Evolutionary conservation across 2,113 vertebrate genomes (phyloP).

Genomic region (Centropus bengalensis): DNA sequence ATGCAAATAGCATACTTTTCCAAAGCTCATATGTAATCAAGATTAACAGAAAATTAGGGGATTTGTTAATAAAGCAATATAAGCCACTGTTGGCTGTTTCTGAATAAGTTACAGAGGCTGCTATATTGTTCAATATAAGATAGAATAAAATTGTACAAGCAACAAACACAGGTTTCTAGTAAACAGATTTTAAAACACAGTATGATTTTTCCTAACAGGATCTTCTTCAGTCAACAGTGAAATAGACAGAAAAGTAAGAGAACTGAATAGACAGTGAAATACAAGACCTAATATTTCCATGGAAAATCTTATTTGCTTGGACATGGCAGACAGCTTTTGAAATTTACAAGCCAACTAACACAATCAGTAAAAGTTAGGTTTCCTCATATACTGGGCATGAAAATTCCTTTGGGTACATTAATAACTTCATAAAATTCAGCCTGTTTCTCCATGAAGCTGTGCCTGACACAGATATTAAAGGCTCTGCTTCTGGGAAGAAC

Average conservation of each 20-base stretch:
- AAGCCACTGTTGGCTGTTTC: neutral
- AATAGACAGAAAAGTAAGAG: neutral
- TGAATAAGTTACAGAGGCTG: neutral
- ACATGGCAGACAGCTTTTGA: neutral
- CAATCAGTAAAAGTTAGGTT: neutral
- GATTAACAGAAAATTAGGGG: neutral
- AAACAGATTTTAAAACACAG: neutral
- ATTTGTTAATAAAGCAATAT: neutral
- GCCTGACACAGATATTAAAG: neutral
- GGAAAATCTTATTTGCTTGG: neutral
- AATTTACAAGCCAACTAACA: neutral
- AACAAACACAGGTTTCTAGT: neutral
- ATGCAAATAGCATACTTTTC: neutral
- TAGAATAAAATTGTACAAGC: neutral
- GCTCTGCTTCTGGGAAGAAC: neutral
- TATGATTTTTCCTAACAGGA: neutral
- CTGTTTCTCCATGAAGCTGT: neutral
- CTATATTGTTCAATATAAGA: neutral
- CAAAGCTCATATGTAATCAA: neutral
- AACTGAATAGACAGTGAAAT: neutral
- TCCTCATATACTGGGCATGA: neutral
- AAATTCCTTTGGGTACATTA: neutral
- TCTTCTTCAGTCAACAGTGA: neutral
- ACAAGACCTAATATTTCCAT: neutral
- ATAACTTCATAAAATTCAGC: neutral